Conservation (phyloP, 64 coral and sea anemone species). For the Montipora sp. region DNA sequence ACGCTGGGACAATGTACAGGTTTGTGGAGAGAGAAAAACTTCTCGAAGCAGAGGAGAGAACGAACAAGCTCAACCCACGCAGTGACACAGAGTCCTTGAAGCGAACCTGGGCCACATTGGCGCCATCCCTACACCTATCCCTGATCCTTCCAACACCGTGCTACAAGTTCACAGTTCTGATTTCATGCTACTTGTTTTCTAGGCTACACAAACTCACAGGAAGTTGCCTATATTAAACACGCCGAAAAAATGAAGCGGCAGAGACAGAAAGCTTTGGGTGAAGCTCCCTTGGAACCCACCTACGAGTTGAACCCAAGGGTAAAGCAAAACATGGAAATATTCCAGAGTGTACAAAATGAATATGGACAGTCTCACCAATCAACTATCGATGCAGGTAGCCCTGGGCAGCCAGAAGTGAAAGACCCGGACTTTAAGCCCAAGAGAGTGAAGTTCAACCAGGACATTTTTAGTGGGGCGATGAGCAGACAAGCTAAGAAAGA, state of each 20-base stretch:
- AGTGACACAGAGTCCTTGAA: too few species aligned
- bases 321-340: constrained; percentile 54
- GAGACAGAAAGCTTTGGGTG: constrained; percentile 44
- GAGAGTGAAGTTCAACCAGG: constrained; percentile 37
- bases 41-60: too few species aligned
- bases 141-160: too few species aligned
- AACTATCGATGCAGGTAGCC: background rate
- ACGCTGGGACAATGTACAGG: too few species aligned
- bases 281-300: constrained; percentile 59
- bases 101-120: too few species aligned
- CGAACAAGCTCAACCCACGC: too few species aligned
- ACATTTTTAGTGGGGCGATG: background rate
- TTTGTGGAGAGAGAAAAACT: too few species aligned
- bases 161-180: too few species aligned
- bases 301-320: constrained; percentile 68
- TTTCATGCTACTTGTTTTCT: background rate
- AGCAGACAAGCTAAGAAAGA: constrained; percentile 1
- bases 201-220: constrained; percentile 61
- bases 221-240: constrained; percentile 43
- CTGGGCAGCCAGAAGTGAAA: background rate
- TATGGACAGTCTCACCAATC: background rate
- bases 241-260: constrained; percentile 69
- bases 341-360: background rate
- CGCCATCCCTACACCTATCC: too few species aligned
- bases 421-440: constrained; percentile 4